Evolutionary conservation across 64 coral and sea anemone genomes (phyloP).

Genomic region (Orbicella faveolata): DNA sequence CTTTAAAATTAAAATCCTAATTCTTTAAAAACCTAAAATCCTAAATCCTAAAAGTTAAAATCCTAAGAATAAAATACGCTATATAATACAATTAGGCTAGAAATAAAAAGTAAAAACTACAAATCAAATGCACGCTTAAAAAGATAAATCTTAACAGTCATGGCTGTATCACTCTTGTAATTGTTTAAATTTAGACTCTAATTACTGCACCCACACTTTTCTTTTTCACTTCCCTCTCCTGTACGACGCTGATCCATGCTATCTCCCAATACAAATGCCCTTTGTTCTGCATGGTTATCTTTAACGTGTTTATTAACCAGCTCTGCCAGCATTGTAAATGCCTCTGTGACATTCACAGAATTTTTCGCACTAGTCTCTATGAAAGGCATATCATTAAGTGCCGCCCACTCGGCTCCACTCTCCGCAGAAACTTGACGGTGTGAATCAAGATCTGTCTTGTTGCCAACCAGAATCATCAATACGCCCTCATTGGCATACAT

Average conservation of each 20-base stretch:
- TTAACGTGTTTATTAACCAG: conserved; percentile 81
- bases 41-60: too few species aligned
- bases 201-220: conserved; percentile 34
- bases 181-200: neutral
- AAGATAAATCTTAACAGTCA: neutral
- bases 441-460: conserved; percentile 89
- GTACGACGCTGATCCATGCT: neutral
- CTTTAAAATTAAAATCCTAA: too few species aligned
- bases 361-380: conserved; percentile 89
- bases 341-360: conserved; percentile 81
- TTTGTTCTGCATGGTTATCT: conserved; percentile 34
- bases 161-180: neutral
- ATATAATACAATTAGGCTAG: too few species aligned
- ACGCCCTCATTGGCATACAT: conserved; percentile 89
- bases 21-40: too few species aligned
- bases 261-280: conserved; percentile 46
- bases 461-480: conserved; percentile 83
- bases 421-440: conserved; percentile 76
- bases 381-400: conserved; percentile 86
- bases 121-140: too few species aligned
- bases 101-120: too few species aligned
- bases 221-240: conserved; percentile 18
- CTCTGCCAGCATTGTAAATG: conserved; percentile 72
- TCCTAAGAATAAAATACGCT: too few species aligned
- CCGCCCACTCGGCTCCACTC: conserved; percentile 74